phyloP scores from a whole-genome alignment of 2,113 vertebrate species.

The Candoia aspera region DNA sequence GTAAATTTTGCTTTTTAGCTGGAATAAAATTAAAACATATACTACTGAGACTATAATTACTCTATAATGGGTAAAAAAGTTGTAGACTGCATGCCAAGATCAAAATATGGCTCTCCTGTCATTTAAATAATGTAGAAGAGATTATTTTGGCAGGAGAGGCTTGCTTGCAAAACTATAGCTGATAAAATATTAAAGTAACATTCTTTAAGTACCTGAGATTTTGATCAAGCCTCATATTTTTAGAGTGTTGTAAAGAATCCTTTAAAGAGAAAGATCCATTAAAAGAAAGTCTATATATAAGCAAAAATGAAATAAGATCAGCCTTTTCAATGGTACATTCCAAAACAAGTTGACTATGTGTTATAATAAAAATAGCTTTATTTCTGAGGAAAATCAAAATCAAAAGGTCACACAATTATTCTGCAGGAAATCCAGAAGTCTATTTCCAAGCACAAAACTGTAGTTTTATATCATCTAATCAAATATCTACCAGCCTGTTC shows the following conservation, averaged over 20 bases:
- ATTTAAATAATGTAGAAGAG: neutral
- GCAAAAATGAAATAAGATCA: neutral
- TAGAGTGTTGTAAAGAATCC: neutral
- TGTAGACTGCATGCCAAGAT: neutral
- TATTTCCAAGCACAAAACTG: neutral
- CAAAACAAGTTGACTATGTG: neutral
- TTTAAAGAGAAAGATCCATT: neutral
- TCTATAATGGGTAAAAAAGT: neutral
- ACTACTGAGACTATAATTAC: neutral
- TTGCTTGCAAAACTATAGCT: neutral
- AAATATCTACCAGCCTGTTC: neutral
- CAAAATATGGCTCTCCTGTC: neutral
- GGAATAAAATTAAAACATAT: neutral
- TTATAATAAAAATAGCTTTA: conserved; percentile 9
- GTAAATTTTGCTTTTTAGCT: neutral
- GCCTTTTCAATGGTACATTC: neutral
- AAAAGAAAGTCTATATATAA: neutral
- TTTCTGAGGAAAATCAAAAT: neutral
- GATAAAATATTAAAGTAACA: neutral
- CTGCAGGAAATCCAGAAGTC: neutral
- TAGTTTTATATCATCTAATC: neutral
- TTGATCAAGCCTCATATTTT: neutral
- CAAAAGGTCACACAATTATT: neutral
- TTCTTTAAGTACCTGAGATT: neutral
- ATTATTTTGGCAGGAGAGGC: neutral